Evolutionary conservation across 2,888 invertebrate species (phyloP), one percentile per base, ranked within the genome.

Genomic region (Drosophila paramelanica): DNA sequence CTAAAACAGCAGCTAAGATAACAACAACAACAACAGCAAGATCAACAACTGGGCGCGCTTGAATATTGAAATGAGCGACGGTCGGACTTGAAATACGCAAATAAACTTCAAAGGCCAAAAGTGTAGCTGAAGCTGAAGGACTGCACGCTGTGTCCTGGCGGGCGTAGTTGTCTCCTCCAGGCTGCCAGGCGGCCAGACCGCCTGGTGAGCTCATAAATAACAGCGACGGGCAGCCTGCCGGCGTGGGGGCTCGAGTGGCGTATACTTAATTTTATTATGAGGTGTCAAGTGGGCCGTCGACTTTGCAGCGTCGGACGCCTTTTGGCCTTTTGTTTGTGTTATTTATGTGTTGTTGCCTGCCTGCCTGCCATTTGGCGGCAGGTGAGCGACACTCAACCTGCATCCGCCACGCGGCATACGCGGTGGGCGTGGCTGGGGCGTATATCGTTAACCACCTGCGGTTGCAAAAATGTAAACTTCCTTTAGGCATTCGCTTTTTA

Each of bases 241-340:
- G 47, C 50, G 56, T 51, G 65, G 50, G 57, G 70, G 77, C 79
- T 73, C 71, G 78, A 81, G 77, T 87, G 89, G 89, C 84, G 89
- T 89, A 87, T 89, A 84, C 84, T 89, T 84, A 88, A 89, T 90
- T 91, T 89, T 88, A 90, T 91, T 89, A 91, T 88, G 90, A 91
- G 90, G 91, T 90, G 90, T 90, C 90, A 90, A 90, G 90, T 90
- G 87, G 87, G 82, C 75, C 80, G 75, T 81, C 85, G 77, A 82
- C 82, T 83, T 85, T 65, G 73, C 75, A 57, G 46, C 39, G 49
- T 46, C 62, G 73, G 59, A 65, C 61, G 69, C 68, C 87, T 68
- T 78, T 73, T 76, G 67, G 86, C 74, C 80, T 77, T 79, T 85
- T 88, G 80, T 88, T 80, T 75, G 58, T 68, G 67, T 73, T 67